These are phyloP conservation scores for Coregonus clupeaformis DNA, from an alignment of 2,113 vertebrate species.

Conservation along the genomic window DNA sequence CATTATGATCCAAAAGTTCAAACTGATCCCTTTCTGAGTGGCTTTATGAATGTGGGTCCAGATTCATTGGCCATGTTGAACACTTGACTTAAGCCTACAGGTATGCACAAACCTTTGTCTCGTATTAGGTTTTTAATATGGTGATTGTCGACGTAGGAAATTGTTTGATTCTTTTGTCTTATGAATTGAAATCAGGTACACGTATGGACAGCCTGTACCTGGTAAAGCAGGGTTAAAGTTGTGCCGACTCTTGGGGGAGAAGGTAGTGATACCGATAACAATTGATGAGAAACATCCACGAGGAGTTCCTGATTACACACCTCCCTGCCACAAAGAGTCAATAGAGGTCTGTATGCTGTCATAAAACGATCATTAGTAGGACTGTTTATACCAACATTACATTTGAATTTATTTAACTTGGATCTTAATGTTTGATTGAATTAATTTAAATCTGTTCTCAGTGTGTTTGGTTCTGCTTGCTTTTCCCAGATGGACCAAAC, in stretches of 20 bases:
- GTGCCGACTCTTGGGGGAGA: neutral
- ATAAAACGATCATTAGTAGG: neutral
- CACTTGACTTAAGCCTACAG: too few species aligned
- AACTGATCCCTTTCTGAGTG: too few species aligned
- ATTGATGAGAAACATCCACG: neutral
- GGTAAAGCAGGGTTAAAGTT: neutral
- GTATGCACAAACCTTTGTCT: too few species aligned
- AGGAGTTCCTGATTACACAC: neutral
- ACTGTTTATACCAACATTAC: neutral
- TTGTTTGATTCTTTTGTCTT: neutral
- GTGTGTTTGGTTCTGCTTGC: neutral
- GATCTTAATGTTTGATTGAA: too few species aligned
- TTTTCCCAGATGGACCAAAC: neutral
- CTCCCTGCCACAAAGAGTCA: neutral
- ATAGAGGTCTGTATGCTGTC: neutral
- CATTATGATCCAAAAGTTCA: too few species aligned
- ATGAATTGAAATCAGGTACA: constrained; percentile 7
- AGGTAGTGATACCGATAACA: neutral
- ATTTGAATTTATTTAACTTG: too few species aligned
- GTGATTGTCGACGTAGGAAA: too few species aligned
- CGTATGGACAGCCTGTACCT: constrained; percentile 10
- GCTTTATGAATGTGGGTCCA: too few species aligned
- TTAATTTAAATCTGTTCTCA: neutral
- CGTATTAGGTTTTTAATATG: too few species aligned
- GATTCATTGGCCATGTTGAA: too few species aligned